These are phyloP conservation scores for Cacatua alba DNA, from an alignment of 2,113 vertebrate species.

Conservation along the genomic window DNA sequence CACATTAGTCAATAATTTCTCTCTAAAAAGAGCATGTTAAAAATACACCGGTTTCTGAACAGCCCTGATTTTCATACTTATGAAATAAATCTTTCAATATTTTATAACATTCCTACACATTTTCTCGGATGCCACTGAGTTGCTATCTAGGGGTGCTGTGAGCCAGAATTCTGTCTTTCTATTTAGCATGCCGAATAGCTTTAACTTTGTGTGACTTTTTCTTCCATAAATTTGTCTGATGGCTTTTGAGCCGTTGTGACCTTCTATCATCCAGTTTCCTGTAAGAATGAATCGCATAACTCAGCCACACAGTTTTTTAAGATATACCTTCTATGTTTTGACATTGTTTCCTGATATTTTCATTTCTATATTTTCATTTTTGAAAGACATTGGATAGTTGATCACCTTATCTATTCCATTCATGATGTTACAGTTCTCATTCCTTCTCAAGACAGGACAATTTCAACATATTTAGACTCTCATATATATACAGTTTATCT, in stretches of 20 bases:
- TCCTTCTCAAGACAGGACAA: background rate
- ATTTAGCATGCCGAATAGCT: background rate
- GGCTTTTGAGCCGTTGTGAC: background rate
- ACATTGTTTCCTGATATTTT: background rate
- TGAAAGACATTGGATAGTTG: background rate
- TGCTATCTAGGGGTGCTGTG: background rate
- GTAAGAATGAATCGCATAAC: background rate
- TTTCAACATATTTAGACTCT: background rate
- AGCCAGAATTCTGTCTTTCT: background rate
- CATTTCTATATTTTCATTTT: background rate
- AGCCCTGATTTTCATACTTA: background rate
- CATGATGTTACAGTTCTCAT: background rate
- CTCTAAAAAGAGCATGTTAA: background rate
- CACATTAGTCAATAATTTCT: background rate
- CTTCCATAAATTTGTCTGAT: background rate
- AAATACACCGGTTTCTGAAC: background rate
- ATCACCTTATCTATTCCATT: background rate
- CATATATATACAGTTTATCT: background rate
- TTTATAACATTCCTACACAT: background rate
- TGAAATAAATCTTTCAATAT: background rate
- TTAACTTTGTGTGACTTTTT: background rate
- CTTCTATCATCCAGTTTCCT: background rate
- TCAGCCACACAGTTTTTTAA: background rate
- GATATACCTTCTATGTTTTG: background rate
- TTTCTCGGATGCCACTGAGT: background rate